Conservation (phyloP, 2,797 vertebrate genomes). For the Enteromius thamalakanensis region DNA sequence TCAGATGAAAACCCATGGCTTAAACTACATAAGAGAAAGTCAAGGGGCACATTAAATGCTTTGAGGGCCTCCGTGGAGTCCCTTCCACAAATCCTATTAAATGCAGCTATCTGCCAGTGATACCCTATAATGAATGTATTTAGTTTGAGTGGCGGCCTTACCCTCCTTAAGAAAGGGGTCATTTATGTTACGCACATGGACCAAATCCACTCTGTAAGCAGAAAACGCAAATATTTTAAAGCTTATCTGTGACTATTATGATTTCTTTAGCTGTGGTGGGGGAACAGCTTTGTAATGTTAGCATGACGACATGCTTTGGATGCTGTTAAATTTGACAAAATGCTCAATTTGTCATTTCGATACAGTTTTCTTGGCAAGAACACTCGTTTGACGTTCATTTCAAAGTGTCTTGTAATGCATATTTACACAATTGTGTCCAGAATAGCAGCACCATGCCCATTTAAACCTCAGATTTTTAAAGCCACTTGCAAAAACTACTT, state of each 20-base stretch:
- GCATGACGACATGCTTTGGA: not conserved
- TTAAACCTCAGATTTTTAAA: slow-evolving; percentile 4
- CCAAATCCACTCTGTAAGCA: slow-evolving; percentile 17
- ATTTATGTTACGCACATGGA: slow-evolving; percentile 31
- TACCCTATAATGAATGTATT: slow-evolving; percentile 28
- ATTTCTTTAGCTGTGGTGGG: not conserved
- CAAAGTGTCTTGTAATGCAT: not conserved
- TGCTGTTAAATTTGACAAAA: not conserved
- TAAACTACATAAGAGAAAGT: slow-evolving; percentile 36
- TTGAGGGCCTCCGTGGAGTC: slow-evolving; percentile 19
- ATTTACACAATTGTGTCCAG: not conserved
- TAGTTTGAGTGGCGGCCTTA: slow-evolving; percentile 29
- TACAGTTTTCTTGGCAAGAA: not conserved
- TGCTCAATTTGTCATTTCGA: not conserved
- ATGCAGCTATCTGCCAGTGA: slow-evolving; percentile 13
- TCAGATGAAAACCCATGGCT: slow-evolving; percentile 47
- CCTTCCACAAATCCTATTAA: slow-evolving; percentile 41
- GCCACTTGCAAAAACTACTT: not conserved
- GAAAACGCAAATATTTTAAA: slow-evolving; percentile 3
- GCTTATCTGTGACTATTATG: slow-evolving; percentile 3
- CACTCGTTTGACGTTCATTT: slow-evolving; percentile 17
- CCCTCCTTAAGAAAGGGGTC: slow-evolving; percentile 26
- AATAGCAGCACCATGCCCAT: not conserved
- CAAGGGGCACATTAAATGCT: slow-evolving; percentile 37
- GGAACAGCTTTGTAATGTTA: slow-evolving; percentile 10